These are phyloP conservation scores for Patiria miniata DNA, from an alignment of 35 echinoderm and acorn worm genomes.

Conservation along the genomic window DNA sequence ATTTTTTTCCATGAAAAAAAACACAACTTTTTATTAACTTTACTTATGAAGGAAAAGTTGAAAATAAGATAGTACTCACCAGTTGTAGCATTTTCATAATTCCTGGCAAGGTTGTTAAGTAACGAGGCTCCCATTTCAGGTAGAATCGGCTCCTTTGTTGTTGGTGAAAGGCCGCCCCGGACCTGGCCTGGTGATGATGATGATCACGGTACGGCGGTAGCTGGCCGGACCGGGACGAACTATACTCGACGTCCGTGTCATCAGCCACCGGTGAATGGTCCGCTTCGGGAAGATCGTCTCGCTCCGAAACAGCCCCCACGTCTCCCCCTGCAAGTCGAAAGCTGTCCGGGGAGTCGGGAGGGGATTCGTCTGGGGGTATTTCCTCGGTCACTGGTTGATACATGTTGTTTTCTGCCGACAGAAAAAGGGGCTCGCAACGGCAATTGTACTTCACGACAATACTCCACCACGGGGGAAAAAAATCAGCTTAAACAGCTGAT, in stretches of 20 bases:
- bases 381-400: constrained; percentile 38
- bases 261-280: constrained; percentile 21
- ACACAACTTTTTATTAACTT: too few species aligned
- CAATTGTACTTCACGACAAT: background rate
- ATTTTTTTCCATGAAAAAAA: too few species aligned
- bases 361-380: background rate
- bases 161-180: background rate
- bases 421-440: background rate
- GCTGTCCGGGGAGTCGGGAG: background rate
- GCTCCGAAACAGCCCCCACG: background rate
- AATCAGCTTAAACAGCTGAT: background rate
- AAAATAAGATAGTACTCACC: constrained; percentile 3
- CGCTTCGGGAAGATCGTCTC: background rate
- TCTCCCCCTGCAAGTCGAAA: background rate
- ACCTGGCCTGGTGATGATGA: too few species aligned
- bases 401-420: constrained; percentile 16
- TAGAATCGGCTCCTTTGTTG: background rate
- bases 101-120: constrained; percentile 36
- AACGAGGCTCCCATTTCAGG: constrained; percentile 15
- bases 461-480: background rate
- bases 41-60: too few species aligned
- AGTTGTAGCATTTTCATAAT: constrained; percentile 38
- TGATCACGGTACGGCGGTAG: background rate
- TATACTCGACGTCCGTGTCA: constrained; percentile 34
- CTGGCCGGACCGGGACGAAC: background rate